phyloP scores from a whole-genome alignment of 2,888 invertebrate species.

The Prosapia bicincta region DNA sequence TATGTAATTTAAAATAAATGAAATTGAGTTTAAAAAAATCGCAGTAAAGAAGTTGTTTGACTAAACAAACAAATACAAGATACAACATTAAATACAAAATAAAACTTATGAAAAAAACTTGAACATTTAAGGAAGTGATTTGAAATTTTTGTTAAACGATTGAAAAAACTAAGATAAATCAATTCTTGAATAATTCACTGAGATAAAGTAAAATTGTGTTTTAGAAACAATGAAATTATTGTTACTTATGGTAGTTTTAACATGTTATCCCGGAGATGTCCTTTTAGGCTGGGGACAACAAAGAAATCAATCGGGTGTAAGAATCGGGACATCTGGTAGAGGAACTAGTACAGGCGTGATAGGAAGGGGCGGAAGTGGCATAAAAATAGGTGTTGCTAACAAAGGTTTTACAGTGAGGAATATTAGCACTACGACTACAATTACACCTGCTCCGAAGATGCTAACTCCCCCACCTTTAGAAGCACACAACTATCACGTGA shows the following conservation, averaged over 20 bases:
- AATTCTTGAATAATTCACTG: too few relatives aligned
- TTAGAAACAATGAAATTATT: neutral
- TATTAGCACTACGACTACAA: slow-evolving; percentile 26
- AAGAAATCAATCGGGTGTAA: slow-evolving; percentile 34
- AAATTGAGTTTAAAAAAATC: too few relatives aligned
- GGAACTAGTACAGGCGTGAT: slow-evolving; percentile 11
- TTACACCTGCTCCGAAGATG: slow-evolving; percentile 42
- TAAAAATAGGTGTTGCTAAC: slow-evolving; percentile 38
- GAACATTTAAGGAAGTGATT: too few relatives aligned
- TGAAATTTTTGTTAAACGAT: too few relatives aligned
- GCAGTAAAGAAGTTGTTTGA: too few relatives aligned
- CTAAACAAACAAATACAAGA: too few relatives aligned
- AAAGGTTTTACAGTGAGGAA: slow-evolving; percentile 19
- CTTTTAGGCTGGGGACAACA: slow-evolving; percentile 21
- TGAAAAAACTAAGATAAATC: too few relatives aligned
- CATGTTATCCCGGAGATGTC: slow-evolving; percentile 13
- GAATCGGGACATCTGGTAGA: slow-evolving; percentile 30
- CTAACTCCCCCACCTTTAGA: slow-evolving; percentile 15
- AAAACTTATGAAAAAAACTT: too few relatives aligned
- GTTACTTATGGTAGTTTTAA: neutral
- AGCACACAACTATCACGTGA: slow-evolving; percentile 6
- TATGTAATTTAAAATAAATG: too few relatives aligned
- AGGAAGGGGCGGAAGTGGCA: slow-evolving; percentile 40
- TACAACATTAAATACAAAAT: too few relatives aligned
- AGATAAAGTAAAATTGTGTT: too few relatives aligned